phyloP scores from a whole-genome alignment of 2,888 invertebrate species.

The Drosophila diplacantha region DNA sequence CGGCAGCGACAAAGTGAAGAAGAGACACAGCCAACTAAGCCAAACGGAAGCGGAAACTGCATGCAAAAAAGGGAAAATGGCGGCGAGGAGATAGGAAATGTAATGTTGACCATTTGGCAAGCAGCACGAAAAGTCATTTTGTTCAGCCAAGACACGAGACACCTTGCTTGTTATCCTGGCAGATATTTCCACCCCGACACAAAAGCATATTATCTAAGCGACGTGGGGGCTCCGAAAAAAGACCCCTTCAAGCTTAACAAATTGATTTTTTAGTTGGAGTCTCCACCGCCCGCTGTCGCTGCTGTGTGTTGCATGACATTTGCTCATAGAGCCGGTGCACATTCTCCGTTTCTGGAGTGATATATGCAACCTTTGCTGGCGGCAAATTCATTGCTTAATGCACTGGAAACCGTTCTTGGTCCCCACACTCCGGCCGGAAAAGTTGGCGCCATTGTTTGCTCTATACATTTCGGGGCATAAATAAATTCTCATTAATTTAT shows the following conservation, averaged over 20 bases:
- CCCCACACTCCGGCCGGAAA: slow-evolving; percentile 6
- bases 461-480: slow-evolving; percentile 58
- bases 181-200: slow-evolving; percentile 48
- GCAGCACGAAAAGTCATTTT: slow-evolving; percentile 65
- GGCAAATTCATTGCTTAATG: slow-evolving; percentile 52
- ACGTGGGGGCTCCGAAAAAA: slow-evolving; percentile 16
- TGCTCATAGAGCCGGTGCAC: slow-evolving; percentile 32
- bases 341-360: slow-evolving; percentile 40
- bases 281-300: slow-evolving; percentile 6
- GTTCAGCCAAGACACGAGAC: slow-evolving; percentile 31
- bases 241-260: slow-evolving; percentile 48
- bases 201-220: slow-evolving; percentile 37
- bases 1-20: neutral
- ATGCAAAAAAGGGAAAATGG: slow-evolving; percentile 39
- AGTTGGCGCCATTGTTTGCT: slow-evolving; percentile 42
- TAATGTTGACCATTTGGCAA: slow-evolving; percentile 70
- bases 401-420: slow-evolving; percentile 51
- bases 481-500: slow-evolving; percentile 70
- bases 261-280: slow-evolving; percentile 50
- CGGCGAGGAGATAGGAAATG: slow-evolving; percentile 42
- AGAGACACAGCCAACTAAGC: slow-evolving; percentile 47
- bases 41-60: slow-evolving; percentile 66
- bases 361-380: slow-evolving; percentile 38
- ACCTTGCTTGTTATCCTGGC: slow-evolving; percentile 54
- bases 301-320: slow-evolving; percentile 44